Conservation (phyloP, 2,888 invertebrate genomes). For the Melinaea marsaeus region DNA sequence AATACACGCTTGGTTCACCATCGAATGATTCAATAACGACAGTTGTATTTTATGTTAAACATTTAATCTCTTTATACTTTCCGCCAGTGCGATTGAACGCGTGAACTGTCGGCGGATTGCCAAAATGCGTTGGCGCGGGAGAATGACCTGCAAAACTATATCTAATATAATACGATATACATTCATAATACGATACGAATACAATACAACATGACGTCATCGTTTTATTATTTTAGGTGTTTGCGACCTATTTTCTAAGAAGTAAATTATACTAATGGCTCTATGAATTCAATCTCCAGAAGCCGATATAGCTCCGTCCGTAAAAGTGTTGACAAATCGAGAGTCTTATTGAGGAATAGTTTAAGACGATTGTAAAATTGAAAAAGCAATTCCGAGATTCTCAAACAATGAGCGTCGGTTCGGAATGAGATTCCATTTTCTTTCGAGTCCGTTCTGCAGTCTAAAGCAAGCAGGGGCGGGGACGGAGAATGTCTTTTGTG, state of each 20-base stretch:
- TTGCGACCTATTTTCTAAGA: background rate
- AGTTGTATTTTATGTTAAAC: slow-evolving; percentile 12
- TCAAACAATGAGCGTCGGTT: slow-evolving; percentile 60
- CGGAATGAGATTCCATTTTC: slow-evolving; percentile 68
- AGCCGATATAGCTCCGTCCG: slow-evolving; percentile 12
- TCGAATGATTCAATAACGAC: slow-evolving; percentile 7
- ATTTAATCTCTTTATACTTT: slow-evolving; percentile 29
- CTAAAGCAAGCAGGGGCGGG: slow-evolving; percentile 44
- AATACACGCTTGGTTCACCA: background rate
- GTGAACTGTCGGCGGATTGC: slow-evolving; percentile 43
- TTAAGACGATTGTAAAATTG: slow-evolving; percentile 52
- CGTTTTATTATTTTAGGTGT: background rate
- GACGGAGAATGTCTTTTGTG: slow-evolving; percentile 55
- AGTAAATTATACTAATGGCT: slow-evolving; percentile 8
- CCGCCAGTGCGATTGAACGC: slow-evolving; percentile 40
- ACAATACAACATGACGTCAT: background rate
- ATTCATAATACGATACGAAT: background rate
- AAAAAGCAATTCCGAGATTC: slow-evolving; percentile 63
- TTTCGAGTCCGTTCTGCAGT: slow-evolving; percentile 58
- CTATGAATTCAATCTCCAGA: slow-evolving; percentile 13
- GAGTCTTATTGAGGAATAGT: slow-evolving; percentile 39
- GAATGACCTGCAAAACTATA: slow-evolving; percentile 37
- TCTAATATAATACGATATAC: slow-evolving; percentile 25
- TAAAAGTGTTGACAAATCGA: slow-evolving; percentile 34
- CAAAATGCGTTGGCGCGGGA: slow-evolving; percentile 41